These are phyloP conservation scores for Pristis pectinata DNA, from an alignment of 2,797 vertebrate species.

Conservation along the genomic window DNA sequence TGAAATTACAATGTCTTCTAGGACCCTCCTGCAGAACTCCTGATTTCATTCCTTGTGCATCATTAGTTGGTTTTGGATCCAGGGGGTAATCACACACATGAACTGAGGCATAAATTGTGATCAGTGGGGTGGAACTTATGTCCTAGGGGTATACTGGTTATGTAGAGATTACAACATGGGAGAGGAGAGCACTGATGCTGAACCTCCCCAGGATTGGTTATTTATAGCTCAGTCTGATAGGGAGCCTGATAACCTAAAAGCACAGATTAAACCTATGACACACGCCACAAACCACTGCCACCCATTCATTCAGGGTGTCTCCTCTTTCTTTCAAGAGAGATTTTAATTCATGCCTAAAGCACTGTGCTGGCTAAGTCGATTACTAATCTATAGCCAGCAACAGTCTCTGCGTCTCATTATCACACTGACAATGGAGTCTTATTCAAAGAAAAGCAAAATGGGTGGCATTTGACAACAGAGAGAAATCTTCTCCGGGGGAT, in stretches of 20 bases:
- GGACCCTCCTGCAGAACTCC: background rate
- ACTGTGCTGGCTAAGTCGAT: background rate
- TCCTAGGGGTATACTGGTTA: background rate
- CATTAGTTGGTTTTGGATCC: background rate
- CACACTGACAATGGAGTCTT: background rate
- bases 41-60: background rate
- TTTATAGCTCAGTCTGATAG: no score
- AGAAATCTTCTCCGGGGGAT: conserved; percentile 11
- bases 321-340: background rate
- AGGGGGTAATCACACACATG: background rate
- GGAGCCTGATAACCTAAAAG: background rate
- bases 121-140: background rate
- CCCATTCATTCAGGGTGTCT: background rate
- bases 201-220: background rate
- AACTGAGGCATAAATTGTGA: background rate
- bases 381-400: background rate
- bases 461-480: background rate
- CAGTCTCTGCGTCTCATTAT: background rate
- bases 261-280: background rate
- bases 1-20: background rate
- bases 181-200: background rate
- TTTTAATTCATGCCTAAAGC: conserved; percentile 6
- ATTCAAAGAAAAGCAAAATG: background rate
- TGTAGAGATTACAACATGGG: background rate
- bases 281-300: background rate